Base-by-base conservation (phyloP, 2,113 vertebrate genomes). In the Phalacrocorax pelagicus region DNA sequence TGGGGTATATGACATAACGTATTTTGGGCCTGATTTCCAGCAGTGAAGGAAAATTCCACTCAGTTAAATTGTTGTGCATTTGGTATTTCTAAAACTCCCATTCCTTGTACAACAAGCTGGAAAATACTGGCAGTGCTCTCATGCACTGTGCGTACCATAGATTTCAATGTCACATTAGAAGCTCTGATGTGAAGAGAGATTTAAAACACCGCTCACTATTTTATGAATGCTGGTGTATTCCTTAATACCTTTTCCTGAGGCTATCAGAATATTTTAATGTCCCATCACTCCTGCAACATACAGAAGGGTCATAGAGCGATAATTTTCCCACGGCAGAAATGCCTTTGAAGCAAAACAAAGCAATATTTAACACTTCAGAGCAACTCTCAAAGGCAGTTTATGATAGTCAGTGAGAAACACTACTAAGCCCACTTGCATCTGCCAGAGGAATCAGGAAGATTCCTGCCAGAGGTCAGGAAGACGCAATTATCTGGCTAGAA, bases 341-440 rank as follows among this genome's bases (percentile, higher is more conserved):
- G 47, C 36, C 42, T 95, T 95, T 93, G 82, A 90, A 96, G 72
- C 42, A 92, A 94, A 93, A 74, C 38, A 88, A 92, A 88, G 58
- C 29, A 78, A 47, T 63, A 90, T 91, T 94, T 92, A 96, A 92
- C 90, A 86, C 69, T 88, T 90, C 80, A 84, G 82, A 95, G 79
- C 51, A 70, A 90, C 18, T 83, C 71, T 94, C 38, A 73, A 83
- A 92, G 72, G n/a, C 54, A 73, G 0, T 90, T 93, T 92, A 44
- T 2, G 2, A 24, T 9, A 93, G 74, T 65, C 49, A 61, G 42
- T 72, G 66, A 90, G 81, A 93, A 90, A 59, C 29, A 52, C 59
- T 47, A 14, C 62, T 95, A 70, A 93, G 83, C 10, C 5, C 5
- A 24, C 6, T 10, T 81, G 29, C 29, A 66, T 67, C 81, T 96